phyloP scores from a whole-genome alignment of 2,888 invertebrate species.

The Hemaris fuciformis region DNA sequence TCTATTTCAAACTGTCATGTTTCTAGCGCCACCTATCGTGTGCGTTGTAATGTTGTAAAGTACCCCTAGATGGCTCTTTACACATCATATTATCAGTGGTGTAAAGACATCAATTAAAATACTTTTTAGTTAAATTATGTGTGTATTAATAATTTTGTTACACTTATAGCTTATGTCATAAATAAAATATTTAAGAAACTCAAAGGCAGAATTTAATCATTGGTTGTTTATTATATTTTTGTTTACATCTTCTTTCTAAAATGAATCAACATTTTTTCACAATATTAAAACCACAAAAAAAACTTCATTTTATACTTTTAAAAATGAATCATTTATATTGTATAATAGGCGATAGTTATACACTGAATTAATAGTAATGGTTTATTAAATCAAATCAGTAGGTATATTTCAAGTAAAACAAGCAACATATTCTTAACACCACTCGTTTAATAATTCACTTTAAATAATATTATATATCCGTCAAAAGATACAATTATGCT shows the following conservation, averaged over 20 bases:
- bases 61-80: slow-evolving; percentile 4
- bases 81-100: background rate
- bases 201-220: no score
- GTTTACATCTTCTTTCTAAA: no score
- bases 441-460: background rate
- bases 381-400: background rate
- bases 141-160: background rate
- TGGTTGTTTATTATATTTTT: no score
- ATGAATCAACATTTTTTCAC: no score
- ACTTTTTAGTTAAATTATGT: background rate
- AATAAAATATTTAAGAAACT: no score
- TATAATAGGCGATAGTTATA: background rate
- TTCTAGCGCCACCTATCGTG: slow-evolving; percentile 50
- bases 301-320: background rate
- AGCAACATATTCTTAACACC: background rate
- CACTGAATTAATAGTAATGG: background rate
- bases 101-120: background rate
- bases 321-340: background rate
- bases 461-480: background rate
- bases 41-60: background rate
- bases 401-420: background rate
- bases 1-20: slow-evolving; percentile 43
- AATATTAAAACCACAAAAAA: background rate
- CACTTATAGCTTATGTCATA: background rate
- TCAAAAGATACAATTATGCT: background rate